These are phyloP conservation scores for Ceratoteleas bidentatus DNA, from an alignment of 1,140 invertebrate species.

Conservation along the genomic window DNA sequence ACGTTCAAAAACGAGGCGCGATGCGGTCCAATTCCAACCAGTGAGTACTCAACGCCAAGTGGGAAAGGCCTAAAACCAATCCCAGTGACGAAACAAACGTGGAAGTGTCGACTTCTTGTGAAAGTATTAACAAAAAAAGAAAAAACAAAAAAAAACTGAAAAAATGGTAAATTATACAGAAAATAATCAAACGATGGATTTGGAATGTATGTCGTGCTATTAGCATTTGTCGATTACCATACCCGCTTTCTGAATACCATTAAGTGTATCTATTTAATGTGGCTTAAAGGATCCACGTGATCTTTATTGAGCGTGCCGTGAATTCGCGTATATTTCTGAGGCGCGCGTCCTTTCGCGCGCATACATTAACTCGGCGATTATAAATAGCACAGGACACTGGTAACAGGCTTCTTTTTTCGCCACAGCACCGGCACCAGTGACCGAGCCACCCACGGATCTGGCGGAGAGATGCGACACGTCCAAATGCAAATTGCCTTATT, in stretches of 20 bases:
- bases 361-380: constrained; percentile 45
- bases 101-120: constrained; percentile 42
- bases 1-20: constrained; percentile 95
- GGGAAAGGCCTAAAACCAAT: too few species aligned
- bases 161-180: constrained; percentile 53
- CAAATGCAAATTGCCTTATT: constrained; percentile 92
- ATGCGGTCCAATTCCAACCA: constrained; percentile 92
- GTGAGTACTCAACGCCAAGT: too few species aligned
- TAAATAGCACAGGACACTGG: constrained; percentile 11
- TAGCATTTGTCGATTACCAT: constrained; percentile 62
- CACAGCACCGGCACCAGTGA: constrained; percentile 88
- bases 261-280: constrained; percentile 35
- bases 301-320: constrained; percentile 34
- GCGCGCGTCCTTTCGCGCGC: constrained; percentile 36
- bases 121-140: constrained; percentile 61
- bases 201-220: constrained; percentile 50
- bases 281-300: constrained; percentile 47
- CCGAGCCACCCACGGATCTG: constrained; percentile 89
- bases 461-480: constrained; percentile 89
- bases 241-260: constrained; percentile 58
- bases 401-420: not conserved
- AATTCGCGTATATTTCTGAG: constrained; percentile 29
- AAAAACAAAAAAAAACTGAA: too few species aligned
- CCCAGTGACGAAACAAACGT: constrained; percentile 33
- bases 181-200: constrained; percentile 60